Base-by-base conservation (phyloP, 2,113 vertebrate species). In the Alouatta palliata region DNA sequence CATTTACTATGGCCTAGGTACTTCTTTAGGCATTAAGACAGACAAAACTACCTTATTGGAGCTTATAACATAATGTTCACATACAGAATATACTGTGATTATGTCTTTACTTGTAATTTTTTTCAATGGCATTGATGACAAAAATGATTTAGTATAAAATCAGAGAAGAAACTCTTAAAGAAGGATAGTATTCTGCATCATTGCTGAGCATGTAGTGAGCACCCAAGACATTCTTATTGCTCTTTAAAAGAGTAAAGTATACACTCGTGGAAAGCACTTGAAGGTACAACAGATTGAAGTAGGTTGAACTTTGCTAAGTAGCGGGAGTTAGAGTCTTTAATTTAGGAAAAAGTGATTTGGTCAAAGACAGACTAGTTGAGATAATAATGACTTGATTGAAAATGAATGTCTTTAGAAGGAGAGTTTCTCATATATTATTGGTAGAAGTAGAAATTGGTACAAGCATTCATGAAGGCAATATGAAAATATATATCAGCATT, bases 111-210 rank as follows among this genome's bases (percentile, higher is more conserved):
- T 8, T 89, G 1, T 35, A 61, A 21, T 89, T 86, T 37, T 91
- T 77, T 85, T 32, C 43, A 47, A 7, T 82, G 19, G 19, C n/a
- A 37, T 23, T 81, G 79, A 66, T 94, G n/a, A 70, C 58, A 73
- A 87, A 70, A 93, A 79, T 68, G 25, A 64, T 81, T 87, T 90
- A 95, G 84, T 88, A 68, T 88, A 71, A 88, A 88, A 56, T 73
- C 10, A 71, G n/a, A 94, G 5, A 61, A 87, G n/a, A 87, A 87
- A 49, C 35, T 93, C 16, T 20, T 77, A 52, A 79, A 66, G 52
- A 76, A 66, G 27, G 25, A 54, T 30, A 61, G 3, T 49, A 58
- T 11, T 66, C 45, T 87, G 47, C 3, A 20, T 66, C 19, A 77
- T 45, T 40, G 3, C 40, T 49, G 14, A 87, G 21, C 43, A 21